Base-by-base conservation (phyloP, 2,888 invertebrate species). In the Tryphoninae sp. region DNA sequence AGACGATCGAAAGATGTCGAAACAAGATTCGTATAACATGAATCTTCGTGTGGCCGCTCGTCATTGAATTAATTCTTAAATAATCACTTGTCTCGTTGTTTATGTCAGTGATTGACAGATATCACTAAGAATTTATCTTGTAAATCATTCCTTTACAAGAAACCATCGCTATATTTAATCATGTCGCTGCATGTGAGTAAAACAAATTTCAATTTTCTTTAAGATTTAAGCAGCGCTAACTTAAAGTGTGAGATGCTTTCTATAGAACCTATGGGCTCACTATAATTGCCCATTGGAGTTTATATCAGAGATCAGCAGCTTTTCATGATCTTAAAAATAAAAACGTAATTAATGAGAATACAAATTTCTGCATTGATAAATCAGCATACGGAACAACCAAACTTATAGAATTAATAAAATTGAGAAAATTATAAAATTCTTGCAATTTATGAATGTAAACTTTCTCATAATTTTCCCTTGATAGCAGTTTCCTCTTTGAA, bases 151-250 rank as follows among this genome's bases (percentile, higher is more conserved):
- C n/a, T 58, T 58, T 33, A 33, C 33, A 13, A 59, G 9, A 4
- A 19, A 11, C 23, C 49, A 42, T 53, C 13, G 42, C 16, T 33
- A 13, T 22, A 40, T 11, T 42, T n/a, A 6, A 71, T 45, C 33
- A 78, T 81, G 81, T 74, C 78, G 26, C 65, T 81, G 40, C 69
- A 78, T 23, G 81, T 81, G 42, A 81, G 81, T 81, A 81, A 13
- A 6, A 3, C 4, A 8, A 40, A 53, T 7, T 53, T 19, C 4
- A 19, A 53, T 53, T 13, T 61, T 67, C 62, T 1, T 55, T 64
- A 2, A 2, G 11, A 26, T 2, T 4, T 45, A 45, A 45, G 13
- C 49, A 23, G 23, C 13, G 8, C 11, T 19, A 11, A 49, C 11
- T 45, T 13, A 22, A 49, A 45, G 9, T 45, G 2, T 45, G 13